Base-by-base conservation (phyloP, 2,113 vertebrate genomes). In the Apaloderma vittatum region DNA sequence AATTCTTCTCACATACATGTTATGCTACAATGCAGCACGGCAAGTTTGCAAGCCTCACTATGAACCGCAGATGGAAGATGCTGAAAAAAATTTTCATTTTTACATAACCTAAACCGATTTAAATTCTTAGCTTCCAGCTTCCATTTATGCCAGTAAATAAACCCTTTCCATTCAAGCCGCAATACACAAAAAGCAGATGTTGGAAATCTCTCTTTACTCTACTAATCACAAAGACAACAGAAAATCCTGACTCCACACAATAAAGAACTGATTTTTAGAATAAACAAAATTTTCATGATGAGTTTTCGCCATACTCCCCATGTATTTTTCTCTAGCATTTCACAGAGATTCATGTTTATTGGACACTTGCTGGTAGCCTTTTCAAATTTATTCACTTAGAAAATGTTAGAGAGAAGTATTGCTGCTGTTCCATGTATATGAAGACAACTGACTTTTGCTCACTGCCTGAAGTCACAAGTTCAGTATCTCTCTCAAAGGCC, bases 171-270 rank as follows among this genome's bases (percentile, higher is more conserved):
- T 88, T 76, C 72, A 66, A 90, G 55, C 46, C 70, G 27, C 61
- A 58, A 66, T n/a, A 75, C 8, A 55, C 63, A 95, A 92, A 93
- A 90, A 79, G 45, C 54, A 87, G 62, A 86, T 90, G 36, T 16
- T 90, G 55, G 51, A 94, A 73, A 86, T 46, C 58, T 89, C 87
- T 70, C 2, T 2, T 43, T 73, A 66, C 24, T 76, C 36, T 43
- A 55, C 78, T 83, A 66, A 90, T 66, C 77, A 95, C 62, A 77
- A 70, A 83, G 54, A 76, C 0, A 3, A 37, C 85, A 93, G n/a
- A 90, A 94, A 94, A 80, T 62, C 74, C 75, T 90, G 63, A 70
- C n/a, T 88, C 51, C 29, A 59, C 19, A 73, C 7, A 93, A 92
- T 15, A 66, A 75, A 92, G 27, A 23, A 46, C 27, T 34, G 30